phyloP scores from a whole-genome alignment of 2,113 vertebrate genomes.

The Hippopotamus amphibius region DNA sequence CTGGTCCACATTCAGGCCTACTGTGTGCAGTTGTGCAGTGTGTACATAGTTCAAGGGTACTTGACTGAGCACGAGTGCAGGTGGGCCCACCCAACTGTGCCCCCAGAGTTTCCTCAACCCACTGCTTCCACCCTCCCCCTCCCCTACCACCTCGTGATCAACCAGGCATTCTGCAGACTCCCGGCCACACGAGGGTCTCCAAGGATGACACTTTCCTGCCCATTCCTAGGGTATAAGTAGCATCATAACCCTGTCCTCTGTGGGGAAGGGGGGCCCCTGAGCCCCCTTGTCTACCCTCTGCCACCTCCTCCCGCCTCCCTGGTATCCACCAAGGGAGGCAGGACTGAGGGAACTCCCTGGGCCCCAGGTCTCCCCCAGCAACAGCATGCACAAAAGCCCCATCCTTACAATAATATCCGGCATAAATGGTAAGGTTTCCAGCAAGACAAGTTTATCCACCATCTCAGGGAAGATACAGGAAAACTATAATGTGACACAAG shows the following conservation, averaged over 20 bases:
- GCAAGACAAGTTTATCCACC: conserved; percentile 92
- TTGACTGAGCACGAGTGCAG: accelerated
- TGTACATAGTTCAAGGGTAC: neutral
- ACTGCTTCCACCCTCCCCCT: neutral
- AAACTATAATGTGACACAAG: conserved; percentile 85
- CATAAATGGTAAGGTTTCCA: conserved; percentile 90
- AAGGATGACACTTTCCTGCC: neutral
- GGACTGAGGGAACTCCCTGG: neutral
- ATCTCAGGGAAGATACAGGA: conserved; percentile 93
- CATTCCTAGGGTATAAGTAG: neutral
- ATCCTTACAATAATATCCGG: conserved; percentile 82
- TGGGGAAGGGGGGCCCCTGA: accelerated
- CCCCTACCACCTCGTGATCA: accelerated
- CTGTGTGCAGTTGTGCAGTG: neutral
- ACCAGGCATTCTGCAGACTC: neutral
- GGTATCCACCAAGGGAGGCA: neutral
- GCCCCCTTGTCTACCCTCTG: neutral
- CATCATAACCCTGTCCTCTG: neutral
- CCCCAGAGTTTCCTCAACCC: neutral
- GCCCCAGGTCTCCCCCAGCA: neutral
- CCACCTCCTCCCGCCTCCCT: neutral
- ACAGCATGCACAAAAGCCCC: accelerated
- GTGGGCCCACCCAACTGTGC: accelerated
- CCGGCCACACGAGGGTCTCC: neutral
- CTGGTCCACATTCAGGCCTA: no score